phyloP scores from a whole-genome alignment of 2,797 vertebrate genomes.

The Lithobates sylvaticus region DNA sequence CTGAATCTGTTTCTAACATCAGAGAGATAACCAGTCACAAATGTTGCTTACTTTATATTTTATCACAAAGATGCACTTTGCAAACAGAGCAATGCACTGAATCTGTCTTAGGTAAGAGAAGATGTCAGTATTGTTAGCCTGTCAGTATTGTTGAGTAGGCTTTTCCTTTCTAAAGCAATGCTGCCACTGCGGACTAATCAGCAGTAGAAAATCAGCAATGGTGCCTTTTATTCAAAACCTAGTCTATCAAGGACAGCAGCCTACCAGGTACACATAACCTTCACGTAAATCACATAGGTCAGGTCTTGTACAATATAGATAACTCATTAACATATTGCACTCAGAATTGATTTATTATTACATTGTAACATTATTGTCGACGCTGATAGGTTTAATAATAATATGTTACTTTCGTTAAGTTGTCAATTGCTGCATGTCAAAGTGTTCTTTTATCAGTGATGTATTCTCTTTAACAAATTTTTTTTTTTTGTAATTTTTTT shows the following conservation, averaged over 20 bases:
- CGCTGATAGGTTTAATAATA: too few species aligned
- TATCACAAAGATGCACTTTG: too few species aligned
- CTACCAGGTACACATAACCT: not conserved
- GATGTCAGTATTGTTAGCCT: not conserved
- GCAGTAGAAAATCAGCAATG: not conserved
- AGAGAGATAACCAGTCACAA: too few species aligned
- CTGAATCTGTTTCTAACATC: too few species aligned
- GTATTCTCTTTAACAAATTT: too few species aligned
- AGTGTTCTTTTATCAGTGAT: too few species aligned
- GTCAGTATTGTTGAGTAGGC: not conserved
- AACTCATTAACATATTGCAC: not conserved
- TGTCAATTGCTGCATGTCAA: not conserved
- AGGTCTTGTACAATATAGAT: not conserved
- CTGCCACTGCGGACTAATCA: not conserved
- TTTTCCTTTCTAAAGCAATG: not conserved
- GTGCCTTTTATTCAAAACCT: not conserved
- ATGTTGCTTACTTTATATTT: too few species aligned
- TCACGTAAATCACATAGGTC: not conserved
- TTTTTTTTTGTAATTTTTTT: not conserved
- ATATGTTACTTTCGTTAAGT: not conserved
- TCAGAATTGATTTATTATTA: not conserved
- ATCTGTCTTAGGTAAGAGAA: not conserved
- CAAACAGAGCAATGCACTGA: too few species aligned
- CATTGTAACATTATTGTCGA: not conserved
- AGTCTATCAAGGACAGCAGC: too few species aligned